These are phyloP conservation scores for Aphodius granarius DNA, from an alignment of 2,888 invertebrate species.

Conservation along the genomic window DNA sequence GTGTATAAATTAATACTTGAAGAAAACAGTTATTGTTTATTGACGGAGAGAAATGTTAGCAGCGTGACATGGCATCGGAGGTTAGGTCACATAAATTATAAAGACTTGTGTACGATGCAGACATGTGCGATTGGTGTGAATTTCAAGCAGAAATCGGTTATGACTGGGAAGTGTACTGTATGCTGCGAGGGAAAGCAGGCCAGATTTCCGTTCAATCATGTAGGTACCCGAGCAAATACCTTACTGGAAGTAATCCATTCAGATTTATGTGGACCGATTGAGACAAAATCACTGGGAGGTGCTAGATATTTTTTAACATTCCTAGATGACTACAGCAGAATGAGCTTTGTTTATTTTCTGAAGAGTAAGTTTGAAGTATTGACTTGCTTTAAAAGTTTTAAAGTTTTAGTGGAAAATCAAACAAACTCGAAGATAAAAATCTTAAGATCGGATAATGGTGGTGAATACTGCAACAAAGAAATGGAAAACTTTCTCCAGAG, in stretches of 20 bases:
- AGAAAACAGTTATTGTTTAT: background rate
- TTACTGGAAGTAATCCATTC: constrained; percentile 37
- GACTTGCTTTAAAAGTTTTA: constrained; percentile 37
- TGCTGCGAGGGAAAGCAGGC: constrained; percentile 40
- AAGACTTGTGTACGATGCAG: constrained; percentile 20
- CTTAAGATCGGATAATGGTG: constrained; percentile 38
- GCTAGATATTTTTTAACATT: constrained; percentile 38
- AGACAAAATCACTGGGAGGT: constrained; percentile 34
- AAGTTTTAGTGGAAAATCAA: constrained; percentile 40
- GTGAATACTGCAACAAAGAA: constrained; percentile 29
- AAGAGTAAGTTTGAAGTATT: constrained; percentile 36
- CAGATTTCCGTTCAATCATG: constrained; percentile 37
- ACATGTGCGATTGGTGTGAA: constrained; percentile 23
- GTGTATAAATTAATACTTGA: constrained; percentile 27
- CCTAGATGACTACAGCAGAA: constrained; percentile 36
- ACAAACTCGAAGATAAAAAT: constrained; percentile 36
- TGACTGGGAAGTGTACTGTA: constrained; percentile 28
- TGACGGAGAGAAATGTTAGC: background rate
- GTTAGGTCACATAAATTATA: constrained; percentile 24
- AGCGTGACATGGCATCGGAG: constrained; percentile 27
- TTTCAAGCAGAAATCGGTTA: constrained; percentile 14
- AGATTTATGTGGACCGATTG: constrained; percentile 30
- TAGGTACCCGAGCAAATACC: background rate
- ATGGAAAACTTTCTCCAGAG: constrained; percentile 33
- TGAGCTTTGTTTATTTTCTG: constrained; percentile 36